Base-by-base conservation (phyloP, 2,888 invertebrate species). In the Brachynemurus nebulosus region DNA sequence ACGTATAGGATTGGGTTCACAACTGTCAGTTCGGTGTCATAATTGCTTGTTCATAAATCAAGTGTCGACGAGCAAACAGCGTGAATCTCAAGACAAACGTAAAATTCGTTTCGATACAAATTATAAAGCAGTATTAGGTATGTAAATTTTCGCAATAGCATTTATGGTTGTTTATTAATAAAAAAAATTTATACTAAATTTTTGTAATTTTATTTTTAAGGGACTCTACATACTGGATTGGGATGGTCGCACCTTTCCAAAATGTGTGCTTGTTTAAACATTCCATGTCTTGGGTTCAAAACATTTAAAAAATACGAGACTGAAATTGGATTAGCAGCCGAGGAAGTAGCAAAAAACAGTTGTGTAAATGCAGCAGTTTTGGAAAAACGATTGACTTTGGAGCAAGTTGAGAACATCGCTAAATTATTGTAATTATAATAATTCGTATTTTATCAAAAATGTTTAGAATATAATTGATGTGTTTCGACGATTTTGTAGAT, bases 271-370 rank as follows among this genome's bases (percentile, higher is more conserved):
- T 37, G 37, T 37, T 14, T 37, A 18, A 37, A 37, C 37, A 37
- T 37, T 37, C 37, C 37, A 37, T 37, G 37, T 37, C 18, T 37
- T 37, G 37, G 18, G 16, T 37, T 14, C 37, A 37, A 37, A 37
- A 37, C 37, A 8, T 37, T 14, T 14, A 37, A 37, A 37, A 37
- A 37, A 37, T 37, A 37, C 9, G 37, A 37, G 18, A 37, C 16
- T 17, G 18, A 17, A 37, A 37, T 37, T 14, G 17, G 9, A 37
- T 37, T 37, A 17, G 16, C 16, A 37, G 37, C 37, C 4, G 37
- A 37, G 18, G 17, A 37, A 37, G 37, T 37, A 14, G 16, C 16
- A 14, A 14, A 37, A 8, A 9, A 14, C 18, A 37, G 37, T 37
- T 37, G 37, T 9, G 18, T 6, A 14, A 9, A 37, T 17, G 37